Base-by-base conservation (phyloP, 1,140 invertebrate species). In the Aradophagus sp. region DNA sequence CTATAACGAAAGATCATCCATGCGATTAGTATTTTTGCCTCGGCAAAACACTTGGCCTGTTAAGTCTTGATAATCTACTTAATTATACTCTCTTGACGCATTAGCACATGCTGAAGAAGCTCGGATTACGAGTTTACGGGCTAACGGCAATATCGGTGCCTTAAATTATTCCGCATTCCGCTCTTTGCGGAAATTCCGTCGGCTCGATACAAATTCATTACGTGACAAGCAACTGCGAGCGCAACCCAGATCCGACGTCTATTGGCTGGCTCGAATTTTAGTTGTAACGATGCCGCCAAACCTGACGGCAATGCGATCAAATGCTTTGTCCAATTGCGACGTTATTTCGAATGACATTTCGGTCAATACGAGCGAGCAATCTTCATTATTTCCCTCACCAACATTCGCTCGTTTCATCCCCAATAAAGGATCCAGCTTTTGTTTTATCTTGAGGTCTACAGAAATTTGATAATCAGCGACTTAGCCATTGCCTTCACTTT, bases 51-150 rank as follows among this genome's bases (percentile, higher is more conserved):
- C 27, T 55, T 48, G 27, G 35, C 32, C 41, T 39, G 39, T 55
- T 50, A 42, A 66, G 11, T 26, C 14, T 6, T 55, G 42, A 65
- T 65, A 65, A 63, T 63, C 48, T 63, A 45, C 20, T 63, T 52
- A 63, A 63, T 63, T 63, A 63, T 63, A 53, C 47, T 45, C 44
- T 36, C 29, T 45, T 53, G 23, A 7, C 13, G 16, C 19, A 53
- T 53, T 39, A 53, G 15, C 48, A 29, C 27, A 31, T 31, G 23
- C 20, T 45, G 26, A 45, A 63, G 20, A 12, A 10, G 20, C 23
- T 53, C 20, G 39, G 20, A 53, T 53, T 63, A 45, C 26, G 10
- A 19, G 6, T 15, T 6, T 29, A 29, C n/a, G n/a, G 13, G 10
- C 39, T 44, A 44, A 56, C 19, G 42, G 14, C 52, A 34, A 1